Evolutionary conservation across 2,113 vertebrate species (phyloP), one percentile per base, ranked within the genome.

Genomic region (Solenodon paradoxus): DNA sequence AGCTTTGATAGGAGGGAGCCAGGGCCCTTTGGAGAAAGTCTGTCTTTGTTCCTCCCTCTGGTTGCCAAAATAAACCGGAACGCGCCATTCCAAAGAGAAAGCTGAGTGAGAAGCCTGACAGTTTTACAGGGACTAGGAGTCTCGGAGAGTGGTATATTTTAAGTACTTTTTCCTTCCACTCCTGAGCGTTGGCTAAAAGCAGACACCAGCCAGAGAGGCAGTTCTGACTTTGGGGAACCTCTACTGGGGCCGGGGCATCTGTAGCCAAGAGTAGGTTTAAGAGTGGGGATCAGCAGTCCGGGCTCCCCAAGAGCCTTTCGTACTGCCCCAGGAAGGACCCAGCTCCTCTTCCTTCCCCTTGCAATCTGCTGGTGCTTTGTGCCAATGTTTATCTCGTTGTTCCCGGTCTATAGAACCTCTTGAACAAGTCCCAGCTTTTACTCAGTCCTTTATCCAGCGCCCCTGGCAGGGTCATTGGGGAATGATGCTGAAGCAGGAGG

Each of bases 51-150:
- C 92, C 84, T 95, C 15, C 26, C 75, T 97, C 91, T 90, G 83
- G 86, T 45, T 66, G 97, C 95, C 12, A 13, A 93, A 96, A 97
- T 96, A 97, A 98, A 87, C 59, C 85, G 30, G 90, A 96, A 84
- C 3, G 83, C 97, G 55, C 85, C 95, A 64, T 89, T 96, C 94
- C 94, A 87, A 86, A 77, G 95, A 97, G 97, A 92, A 94, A 49
- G 93, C 91, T 82, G 96, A 97, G 94, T 63, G 95, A 98, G 97
- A 66, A 92, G 83, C 82, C 95, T 69, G 91, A 90, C 89, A 95
- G 95, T 86, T 90, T 96, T 95, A 87, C n/a, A 83, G 57, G 93
- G 95, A 92, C 89, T 68, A 35, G 95, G 97, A 97, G 94, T 94
- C 88, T 88, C 94, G 94, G 89, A 97, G 90, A 19, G 2, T 40